A percentile compares a stretch with the other conserved stretches of the same genome.
phyloP scores from a whole-genome alignment of 1,140 invertebrate genomes.

The Pogonognathellus flavescens region DNA sequence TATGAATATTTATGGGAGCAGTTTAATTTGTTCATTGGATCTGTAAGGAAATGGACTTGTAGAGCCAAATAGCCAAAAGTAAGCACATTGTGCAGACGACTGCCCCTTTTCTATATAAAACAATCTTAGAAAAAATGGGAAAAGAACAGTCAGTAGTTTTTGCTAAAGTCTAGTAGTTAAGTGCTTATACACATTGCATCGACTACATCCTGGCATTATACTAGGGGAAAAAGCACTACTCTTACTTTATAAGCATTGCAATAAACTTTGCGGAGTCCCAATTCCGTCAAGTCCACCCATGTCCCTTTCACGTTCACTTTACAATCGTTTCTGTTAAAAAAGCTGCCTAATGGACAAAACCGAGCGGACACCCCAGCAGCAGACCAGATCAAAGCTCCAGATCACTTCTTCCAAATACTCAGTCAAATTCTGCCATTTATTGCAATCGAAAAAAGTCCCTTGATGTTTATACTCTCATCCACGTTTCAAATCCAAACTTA shows the following conservation, averaged over 20 bases:
- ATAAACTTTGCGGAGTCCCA: slow-evolving; percentile 35
- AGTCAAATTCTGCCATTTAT: slow-evolving; percentile 35
- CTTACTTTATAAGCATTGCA: slow-evolving; percentile 8
- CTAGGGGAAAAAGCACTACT: background rate
- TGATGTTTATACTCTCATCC: no score
- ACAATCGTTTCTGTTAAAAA: slow-evolving; percentile 35
- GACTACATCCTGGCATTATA: background rate
- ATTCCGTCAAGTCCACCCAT: slow-evolving; percentile 34
- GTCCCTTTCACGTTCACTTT: slow-evolving; percentile 34
- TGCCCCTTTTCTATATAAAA: slow-evolving; percentile 23
- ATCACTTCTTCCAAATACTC: slow-evolving; percentile 13
- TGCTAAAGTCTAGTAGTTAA: background rate
- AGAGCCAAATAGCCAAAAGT: slow-evolving; percentile 11
- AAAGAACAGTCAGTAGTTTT: slow-evolving; percentile 11
- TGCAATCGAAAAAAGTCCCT: background rate
- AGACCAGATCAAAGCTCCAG: background rate
- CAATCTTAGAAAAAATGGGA: background rate
- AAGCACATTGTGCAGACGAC: slow-evolving; percentile 16
- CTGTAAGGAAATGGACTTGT: background rate
- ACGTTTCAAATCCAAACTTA: no score
- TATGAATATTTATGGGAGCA: no score
- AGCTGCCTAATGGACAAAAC: slow-evolving; percentile 33
- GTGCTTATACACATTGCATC: slow-evolving; percentile 23
- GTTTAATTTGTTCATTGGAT: no score
- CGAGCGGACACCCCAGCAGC: slow-evolving; percentile 26